Conservation (phyloP, 1,140 invertebrate genomes). For the Drosophila mayri region DNA sequence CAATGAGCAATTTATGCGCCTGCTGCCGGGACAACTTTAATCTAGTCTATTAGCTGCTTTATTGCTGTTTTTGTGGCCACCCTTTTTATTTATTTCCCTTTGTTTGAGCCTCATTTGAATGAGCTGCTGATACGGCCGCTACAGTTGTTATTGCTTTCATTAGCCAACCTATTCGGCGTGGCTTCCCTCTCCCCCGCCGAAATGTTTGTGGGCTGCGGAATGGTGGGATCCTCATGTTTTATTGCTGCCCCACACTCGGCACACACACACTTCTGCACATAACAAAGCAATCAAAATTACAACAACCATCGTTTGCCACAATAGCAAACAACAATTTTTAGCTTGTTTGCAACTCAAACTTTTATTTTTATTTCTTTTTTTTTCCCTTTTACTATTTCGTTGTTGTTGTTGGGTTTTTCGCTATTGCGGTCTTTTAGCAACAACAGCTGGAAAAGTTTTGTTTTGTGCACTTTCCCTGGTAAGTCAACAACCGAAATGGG, state of each 20-base stretch:
- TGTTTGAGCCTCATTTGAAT: constrained; percentile 50
- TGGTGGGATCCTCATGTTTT: constrained; percentile 44
- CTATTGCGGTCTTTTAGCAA: constrained; percentile 47
- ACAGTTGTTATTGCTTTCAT: constrained; percentile 52
- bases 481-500: constrained; percentile 60
- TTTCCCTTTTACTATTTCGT: constrained; percentile 35
- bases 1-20: constrained; percentile 73
- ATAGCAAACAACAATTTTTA: constrained; percentile 70
- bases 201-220: constrained; percentile 15
- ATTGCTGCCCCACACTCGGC: constrained; percentile 46
- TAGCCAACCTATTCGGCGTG: constrained; percentile 35
- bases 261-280: constrained; percentile 44
- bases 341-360: constrained; percentile 74
- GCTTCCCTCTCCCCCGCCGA: too few relatives aligned
- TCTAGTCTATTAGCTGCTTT: constrained; percentile 73
- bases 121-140: constrained; percentile 36
- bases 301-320: constrained; percentile 60
- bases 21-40: constrained; percentile 66
- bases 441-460: constrained; percentile 61
- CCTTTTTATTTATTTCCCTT: constrained; percentile 44
- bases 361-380: constrained; percentile 55
- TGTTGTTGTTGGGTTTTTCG: constrained; percentile 24
- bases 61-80: constrained; percentile 49
- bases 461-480: constrained; percentile 56
- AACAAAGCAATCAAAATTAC: constrained; percentile 77